phyloP scores from a whole-genome alignment of 1,140 invertebrate species.

The Heliconius nattereri region DNA sequence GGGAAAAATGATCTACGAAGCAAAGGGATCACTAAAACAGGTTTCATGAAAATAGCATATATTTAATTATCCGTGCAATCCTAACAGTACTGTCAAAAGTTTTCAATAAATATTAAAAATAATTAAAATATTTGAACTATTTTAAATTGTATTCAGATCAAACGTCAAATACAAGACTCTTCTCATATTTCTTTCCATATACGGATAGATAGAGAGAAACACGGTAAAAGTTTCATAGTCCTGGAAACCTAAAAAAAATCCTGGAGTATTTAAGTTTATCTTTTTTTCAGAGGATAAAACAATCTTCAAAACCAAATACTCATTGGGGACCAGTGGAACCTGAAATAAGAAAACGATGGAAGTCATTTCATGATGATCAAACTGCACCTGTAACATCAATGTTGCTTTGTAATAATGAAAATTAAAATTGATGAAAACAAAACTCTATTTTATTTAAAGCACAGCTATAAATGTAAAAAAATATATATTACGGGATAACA shows the following conservation, averaged over 20 bases:
- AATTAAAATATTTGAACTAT: no score
- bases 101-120: no score
- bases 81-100: no score
- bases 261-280: background rate
- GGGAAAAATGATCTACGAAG: slow-evolving; percentile 42
- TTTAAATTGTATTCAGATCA: no score
- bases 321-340: slow-evolving; percentile 65
- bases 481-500: background rate
- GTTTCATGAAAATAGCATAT: slow-evolving; percentile 38
- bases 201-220: no score
- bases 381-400: background rate
- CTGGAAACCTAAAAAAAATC: no score
- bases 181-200: no score
- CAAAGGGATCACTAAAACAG: slow-evolving; percentile 56
- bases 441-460: background rate
- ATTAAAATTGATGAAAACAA: background rate
- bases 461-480: background rate
- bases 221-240: no score
- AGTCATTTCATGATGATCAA: slow-evolving; percentile 33
- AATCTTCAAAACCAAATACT: slow-evolving; percentile 51
- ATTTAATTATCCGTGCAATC: no score
- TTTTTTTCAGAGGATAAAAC: slow-evolving; percentile 57
- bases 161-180: no score
- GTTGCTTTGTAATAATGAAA: slow-evolving; percentile 10
- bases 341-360: slow-evolving; percentile 55